These are phyloP conservation scores for Empidonax alnorum DNA, from an alignment of 2,113 vertebrate genomes.

Conservation along the genomic window DNA sequence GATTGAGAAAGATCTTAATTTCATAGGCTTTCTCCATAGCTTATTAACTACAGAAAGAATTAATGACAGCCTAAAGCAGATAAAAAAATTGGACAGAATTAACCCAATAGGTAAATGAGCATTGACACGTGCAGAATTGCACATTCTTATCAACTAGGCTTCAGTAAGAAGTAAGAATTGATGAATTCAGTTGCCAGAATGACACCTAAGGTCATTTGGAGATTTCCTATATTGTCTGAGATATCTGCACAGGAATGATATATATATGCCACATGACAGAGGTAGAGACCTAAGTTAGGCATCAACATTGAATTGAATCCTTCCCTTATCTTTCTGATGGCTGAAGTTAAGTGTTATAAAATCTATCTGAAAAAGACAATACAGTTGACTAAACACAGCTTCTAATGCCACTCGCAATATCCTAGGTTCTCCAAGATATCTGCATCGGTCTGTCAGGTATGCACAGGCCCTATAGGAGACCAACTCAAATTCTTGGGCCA, in stretches of 20 bases:
- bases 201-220: not conserved
- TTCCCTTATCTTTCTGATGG: not conserved
- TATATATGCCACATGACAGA: not conserved
- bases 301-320: not conserved
- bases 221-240: not conserved
- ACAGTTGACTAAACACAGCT: not conserved
- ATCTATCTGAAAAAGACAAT: not conserved
- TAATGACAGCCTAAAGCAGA: not conserved
- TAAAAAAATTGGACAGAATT: not conserved
- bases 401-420: not conserved
- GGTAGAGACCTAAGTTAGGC: not conserved
- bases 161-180: not conserved
- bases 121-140: not conserved
- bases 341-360: not conserved
- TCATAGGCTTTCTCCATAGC: not conserved
- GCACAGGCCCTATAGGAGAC: not conserved
- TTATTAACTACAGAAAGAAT: not conserved
- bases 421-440: not conserved
- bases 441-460: not conserved
- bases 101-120: not conserved
- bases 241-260: not conserved
- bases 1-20: not conserved
- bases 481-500: not conserved
- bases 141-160: not conserved
- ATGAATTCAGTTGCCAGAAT: not conserved